Evolutionary conservation across 1,140 invertebrate genomes (phyloP), one percentile per base, ranked within the genome.

Genomic region (Trichogramma pretiosum): DNA sequence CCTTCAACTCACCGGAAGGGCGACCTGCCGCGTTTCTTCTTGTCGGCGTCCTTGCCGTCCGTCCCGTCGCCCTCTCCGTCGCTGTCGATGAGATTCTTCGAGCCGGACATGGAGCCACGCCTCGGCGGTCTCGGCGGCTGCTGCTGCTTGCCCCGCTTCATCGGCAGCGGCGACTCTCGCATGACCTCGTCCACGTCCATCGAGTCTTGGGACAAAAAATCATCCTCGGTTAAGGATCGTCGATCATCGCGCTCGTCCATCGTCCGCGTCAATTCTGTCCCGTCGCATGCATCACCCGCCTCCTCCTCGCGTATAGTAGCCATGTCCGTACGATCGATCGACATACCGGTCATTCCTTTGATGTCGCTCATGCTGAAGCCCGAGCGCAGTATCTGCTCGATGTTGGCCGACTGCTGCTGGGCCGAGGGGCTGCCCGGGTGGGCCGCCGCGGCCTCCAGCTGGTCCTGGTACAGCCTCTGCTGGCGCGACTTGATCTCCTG

Each of bases 331-430:
- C n/a, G n/a, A n/a, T 44, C 14, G 4, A 18, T 42, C 16, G 24
- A 53, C 22, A 13, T 36, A 52, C 33, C 41, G 8, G 37, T 53
- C 48, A 50, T 65, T 86, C 86, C 89, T 81, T 93, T 93, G 34
- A 94, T 89, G 60, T 94, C 91, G 56, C 83, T 92, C 82, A 93
- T 92, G 21, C 87, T 89, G 62, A 94, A 93, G 8, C 90, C 90
- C 48, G 88, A 89, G 54, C 87, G 82, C 78, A 94, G 90, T 49
- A 93, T 92, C 61, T 92, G 89, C 63, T 93, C 89, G 55, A 92
- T 83, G 53, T 89, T 85, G 3, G 84, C 86, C 0, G 84, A 81
- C 9, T 75, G 74, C 67, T 54, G 45, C 50, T 85, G 77, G 0
- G 70, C 71, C 54, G 83, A 77, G n/a, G n/a, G n/a, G n/a, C n/a